These are phyloP conservation scores for Apodemus agrarius DNA, from an alignment of 2,797 vertebrate genomes.

Conservation along the genomic window DNA sequence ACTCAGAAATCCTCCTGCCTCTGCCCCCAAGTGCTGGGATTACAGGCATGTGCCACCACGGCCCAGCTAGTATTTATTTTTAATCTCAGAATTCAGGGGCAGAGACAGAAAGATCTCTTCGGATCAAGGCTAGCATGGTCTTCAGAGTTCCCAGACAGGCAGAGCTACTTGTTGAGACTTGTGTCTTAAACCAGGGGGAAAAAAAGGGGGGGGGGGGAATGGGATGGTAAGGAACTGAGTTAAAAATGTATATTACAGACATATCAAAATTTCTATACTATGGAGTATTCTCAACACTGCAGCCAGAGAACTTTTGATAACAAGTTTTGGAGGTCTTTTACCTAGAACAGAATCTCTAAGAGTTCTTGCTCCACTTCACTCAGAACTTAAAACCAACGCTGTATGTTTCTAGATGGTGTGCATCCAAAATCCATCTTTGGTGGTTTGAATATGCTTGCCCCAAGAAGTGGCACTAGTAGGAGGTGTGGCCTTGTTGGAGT, in stretches of 20 bases:
- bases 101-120: not conserved
- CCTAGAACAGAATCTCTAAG: not conserved
- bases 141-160: not conserved
- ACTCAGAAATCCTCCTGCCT: no score
- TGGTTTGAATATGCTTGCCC: not conserved
- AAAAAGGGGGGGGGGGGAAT: not conserved
- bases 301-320: not conserved
- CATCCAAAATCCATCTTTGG: not conserved
- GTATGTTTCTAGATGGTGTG: not conserved
- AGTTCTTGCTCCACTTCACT: not conserved
- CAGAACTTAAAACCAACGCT: not conserved
- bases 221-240: rapidly evolving
- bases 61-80: not conserved
- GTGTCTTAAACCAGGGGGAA: not conserved
- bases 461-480: not conserved
- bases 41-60: no score
- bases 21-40: no score
- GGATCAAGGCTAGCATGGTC: not conserved
- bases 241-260: constrained; percentile 38
- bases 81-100: not conserved
- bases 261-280: not conserved
- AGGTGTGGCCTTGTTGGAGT: not conserved
- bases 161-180: no score
- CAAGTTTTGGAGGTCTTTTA: not conserved
- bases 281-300: not conserved